Evolutionary conservation across 2,797 vertebrate species (phyloP).

Genomic region (Acanthurus lineatus): DNA sequence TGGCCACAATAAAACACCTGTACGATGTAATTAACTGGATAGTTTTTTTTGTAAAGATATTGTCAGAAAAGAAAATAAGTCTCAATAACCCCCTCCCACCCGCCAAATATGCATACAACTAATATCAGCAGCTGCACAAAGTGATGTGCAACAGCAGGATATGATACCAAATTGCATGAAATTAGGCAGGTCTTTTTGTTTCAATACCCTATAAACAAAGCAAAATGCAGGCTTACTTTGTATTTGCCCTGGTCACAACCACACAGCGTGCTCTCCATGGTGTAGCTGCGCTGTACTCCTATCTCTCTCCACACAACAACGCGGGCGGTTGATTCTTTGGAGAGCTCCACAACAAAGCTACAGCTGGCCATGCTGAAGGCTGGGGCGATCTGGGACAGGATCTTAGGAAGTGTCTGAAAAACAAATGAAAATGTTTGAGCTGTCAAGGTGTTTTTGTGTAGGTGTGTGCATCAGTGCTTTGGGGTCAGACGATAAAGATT

Average conservation of each 20-base stretch:
- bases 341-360: conserved; percentile 98
- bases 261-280: conserved; percentile 98
- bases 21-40: not conserved
- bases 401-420: conserved; percentile 93
- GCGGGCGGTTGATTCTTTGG: conserved; percentile 96
- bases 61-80: not conserved
- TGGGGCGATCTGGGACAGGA: conserved; percentile 95
- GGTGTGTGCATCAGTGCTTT: not conserved
- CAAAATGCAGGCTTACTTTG: conserved; percentile 86
- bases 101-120: not conserved
- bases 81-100: not conserved
- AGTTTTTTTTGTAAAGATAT: not conserved
- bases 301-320: conserved; percentile 99
- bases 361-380: conserved; percentile 97
- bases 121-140: not conserved
- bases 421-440: conserved; percentile 30
- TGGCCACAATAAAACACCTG: conserved; percentile 5
- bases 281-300: conserved; percentile 97
- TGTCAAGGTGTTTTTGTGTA: conserved; percentile 2
- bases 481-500: not conserved
- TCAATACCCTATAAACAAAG: conserved; percentile 22
- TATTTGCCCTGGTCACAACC: conserved; percentile 99
- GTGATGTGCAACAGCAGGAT: not conserved
- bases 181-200: not conserved
- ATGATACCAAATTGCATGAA: not conserved